These are phyloP conservation scores for Anser cygnoides DNA, from an alignment of 2,113 vertebrate genomes.

Conservation along the genomic window DNA sequence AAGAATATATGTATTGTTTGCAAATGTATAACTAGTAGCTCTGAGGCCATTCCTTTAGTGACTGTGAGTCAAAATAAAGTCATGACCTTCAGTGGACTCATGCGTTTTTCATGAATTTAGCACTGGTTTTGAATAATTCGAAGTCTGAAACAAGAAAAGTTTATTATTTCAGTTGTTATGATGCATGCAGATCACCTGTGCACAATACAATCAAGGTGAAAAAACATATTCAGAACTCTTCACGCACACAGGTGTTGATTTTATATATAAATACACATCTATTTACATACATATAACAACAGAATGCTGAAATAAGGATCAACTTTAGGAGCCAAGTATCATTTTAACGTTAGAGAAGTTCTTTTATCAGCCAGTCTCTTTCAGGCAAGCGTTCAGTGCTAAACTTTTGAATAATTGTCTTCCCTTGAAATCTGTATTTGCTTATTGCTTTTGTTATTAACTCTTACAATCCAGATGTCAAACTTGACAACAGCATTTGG, in stretches of 20 bases:
- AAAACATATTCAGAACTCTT: neutral
- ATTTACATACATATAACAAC: neutral
- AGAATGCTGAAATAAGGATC: neutral
- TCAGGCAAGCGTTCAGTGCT: neutral
- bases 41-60: neutral
- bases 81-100: neutral
- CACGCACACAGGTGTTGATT: neutral
- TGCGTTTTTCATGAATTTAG: neutral
- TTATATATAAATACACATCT: neutral
- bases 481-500: neutral
- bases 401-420: neutral
- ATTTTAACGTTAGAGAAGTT: neutral
- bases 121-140: neutral
- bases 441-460: neutral
- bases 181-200: neutral
- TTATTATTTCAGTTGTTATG: conserved; percentile 15
- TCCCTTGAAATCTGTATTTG: neutral
- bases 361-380: neutral
- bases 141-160: neutral
- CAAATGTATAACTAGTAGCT: neutral
- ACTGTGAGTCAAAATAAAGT: neutral
- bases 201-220: neutral
- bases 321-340: neutral
- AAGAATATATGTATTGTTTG: neutral
- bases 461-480: neutral